These are phyloP conservation scores for Aspidapion aeneum DNA, from an alignment of 2,888 invertebrate species.

Conservation along the genomic window DNA sequence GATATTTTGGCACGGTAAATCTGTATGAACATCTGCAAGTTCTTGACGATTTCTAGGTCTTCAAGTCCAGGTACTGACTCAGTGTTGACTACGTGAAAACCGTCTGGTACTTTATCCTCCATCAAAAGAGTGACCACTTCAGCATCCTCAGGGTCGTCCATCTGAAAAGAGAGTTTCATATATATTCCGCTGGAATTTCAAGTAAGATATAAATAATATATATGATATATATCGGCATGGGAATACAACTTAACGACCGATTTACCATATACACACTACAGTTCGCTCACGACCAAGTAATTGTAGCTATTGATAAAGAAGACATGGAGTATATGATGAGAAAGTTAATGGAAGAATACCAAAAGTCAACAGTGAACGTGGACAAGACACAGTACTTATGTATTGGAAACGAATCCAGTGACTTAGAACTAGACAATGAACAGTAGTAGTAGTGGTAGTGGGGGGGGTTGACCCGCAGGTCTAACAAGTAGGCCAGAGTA, in stretches of 20 bases:
- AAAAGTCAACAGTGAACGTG: too few species aligned
- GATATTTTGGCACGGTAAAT: conserved; percentile 67
- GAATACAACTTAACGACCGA: too few species aligned
- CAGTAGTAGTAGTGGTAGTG: not conserved
- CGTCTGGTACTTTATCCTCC: conserved; percentile 70
- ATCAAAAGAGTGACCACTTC: conserved; percentile 71
- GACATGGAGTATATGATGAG: too few species aligned
- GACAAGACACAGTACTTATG: too few species aligned
- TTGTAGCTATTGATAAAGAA: too few species aligned
- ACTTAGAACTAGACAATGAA: too few species aligned
- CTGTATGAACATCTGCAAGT: conserved; percentile 82
- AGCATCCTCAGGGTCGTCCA: conserved; percentile 80
- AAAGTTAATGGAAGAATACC: too few species aligned
- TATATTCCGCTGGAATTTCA: not conserved
- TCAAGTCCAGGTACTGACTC: conserved; percentile 71
- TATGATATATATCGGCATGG: not conserved
- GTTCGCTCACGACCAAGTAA: too few species aligned
- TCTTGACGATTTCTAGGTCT: conserved; percentile 63
- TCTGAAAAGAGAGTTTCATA: conserved; percentile 44
- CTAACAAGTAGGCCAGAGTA: too few species aligned
- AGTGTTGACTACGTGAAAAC: conserved; percentile 76
- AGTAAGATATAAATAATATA: not conserved
- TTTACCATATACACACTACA: too few species aligned
- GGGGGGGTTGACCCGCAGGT: too few species aligned
- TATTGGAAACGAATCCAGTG: too few species aligned